Conservation (phyloP, 1,140 invertebrate species). For the Thalassaphorura encarpata region DNA sequence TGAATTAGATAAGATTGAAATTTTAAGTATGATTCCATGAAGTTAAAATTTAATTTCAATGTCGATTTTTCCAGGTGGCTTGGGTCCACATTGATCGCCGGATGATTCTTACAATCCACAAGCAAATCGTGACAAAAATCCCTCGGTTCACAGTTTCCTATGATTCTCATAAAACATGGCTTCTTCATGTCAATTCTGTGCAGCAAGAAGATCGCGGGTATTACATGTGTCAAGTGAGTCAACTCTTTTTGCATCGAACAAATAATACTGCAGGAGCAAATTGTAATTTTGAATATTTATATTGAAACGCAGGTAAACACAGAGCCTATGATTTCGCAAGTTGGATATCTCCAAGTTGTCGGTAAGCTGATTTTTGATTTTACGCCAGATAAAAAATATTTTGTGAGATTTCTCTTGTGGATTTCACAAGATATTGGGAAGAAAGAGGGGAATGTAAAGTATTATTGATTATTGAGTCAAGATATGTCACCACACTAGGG, state of each 20-base stretch:
- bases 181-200: constrained; percentile 73
- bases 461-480: constrained; percentile 9
- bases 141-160: constrained; percentile 77
- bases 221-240: constrained; percentile 30
- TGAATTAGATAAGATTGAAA: too few relatives aligned
- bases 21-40: too few relatives aligned
- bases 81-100: constrained; percentile 91
- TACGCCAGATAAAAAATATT: too few relatives aligned
- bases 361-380: constrained; percentile 58
- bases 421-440: too few relatives aligned
- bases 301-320: constrained; percentile 65
- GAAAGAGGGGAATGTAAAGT: constrained; percentile 5
- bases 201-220: constrained; percentile 73
- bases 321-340: constrained; percentile 91
- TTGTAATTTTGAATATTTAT: too few relatives aligned
- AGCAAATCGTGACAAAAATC: constrained; percentile 76
- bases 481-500: not conserved
- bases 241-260: too few relatives aligned
- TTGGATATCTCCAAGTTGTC: constrained; percentile 85
- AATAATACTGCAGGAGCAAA: too few relatives aligned
- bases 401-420: too few relatives aligned
- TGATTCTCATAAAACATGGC: constrained; percentile 84
- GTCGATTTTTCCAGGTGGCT: constrained; percentile 58
- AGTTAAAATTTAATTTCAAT: not conserved
- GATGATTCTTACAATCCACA: constrained; percentile 84